phyloP scores from a whole-genome alignment of 2,113 vertebrate genomes.

The Hyperoodon ampullatus region DNA sequence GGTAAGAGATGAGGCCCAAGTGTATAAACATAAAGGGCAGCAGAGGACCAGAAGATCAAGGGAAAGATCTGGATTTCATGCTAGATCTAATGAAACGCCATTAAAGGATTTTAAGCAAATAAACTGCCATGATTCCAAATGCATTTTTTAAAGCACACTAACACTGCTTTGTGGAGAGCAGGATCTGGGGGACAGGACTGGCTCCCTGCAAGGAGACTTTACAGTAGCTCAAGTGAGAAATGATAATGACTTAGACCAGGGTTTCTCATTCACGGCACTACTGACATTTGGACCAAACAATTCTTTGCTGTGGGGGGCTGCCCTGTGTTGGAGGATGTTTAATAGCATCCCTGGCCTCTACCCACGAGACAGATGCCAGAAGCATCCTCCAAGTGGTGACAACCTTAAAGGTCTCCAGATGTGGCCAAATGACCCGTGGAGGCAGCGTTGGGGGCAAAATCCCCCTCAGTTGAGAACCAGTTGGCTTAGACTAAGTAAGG shows the following conservation, averaged over 20 bases:
- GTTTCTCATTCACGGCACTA: neutral
- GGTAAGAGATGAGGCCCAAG: neutral
- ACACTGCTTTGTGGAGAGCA: neutral
- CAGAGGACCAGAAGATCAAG: neutral
- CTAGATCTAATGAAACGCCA: constrained; percentile 27
- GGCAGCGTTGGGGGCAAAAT: neutral
- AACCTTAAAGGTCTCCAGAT: neutral
- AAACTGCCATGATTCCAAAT: neutral
- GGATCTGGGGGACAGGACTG: neutral
- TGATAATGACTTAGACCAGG: neutral
- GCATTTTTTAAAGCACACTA: neutral
- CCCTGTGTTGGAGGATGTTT: neutral
- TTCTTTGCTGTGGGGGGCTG: neutral
- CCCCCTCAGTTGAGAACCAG: neutral
- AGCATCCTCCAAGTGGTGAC: neutral
- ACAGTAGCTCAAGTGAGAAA: neutral
- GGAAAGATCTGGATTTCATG: neutral
- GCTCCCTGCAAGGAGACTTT: neutral
- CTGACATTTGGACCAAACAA: neutral
- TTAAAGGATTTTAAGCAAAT: neutral
- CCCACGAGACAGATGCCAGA: neutral
- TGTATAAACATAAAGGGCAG: neutral
- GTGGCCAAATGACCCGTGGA: neutral
- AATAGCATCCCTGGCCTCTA: neutral
- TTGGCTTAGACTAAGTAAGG: neutral